A percentile compares a stretch with the other conserved stretches of the same genome.
These are phyloP conservation scores for Mylabris phalerata DNA, from an alignment of 1,140 invertebrate genomes.

Conservation along the genomic window DNA sequence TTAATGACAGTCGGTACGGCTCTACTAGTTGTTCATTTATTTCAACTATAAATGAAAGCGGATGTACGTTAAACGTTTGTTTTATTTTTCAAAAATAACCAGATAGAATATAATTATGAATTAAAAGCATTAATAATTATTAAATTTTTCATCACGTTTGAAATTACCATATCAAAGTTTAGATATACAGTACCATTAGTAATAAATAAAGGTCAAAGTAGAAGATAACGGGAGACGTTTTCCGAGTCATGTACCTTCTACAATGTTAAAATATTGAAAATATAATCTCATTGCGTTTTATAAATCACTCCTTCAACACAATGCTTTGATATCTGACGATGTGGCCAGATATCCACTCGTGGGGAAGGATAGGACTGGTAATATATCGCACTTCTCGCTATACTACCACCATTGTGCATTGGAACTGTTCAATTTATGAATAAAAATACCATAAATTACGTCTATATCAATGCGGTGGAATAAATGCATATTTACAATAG, in stretches of 20 bases:
- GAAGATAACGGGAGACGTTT: slow-evolving; percentile 21
- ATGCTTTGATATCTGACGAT: slow-evolving; percentile 29
- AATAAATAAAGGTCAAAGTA: too few species aligned
- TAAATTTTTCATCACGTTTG: too few species aligned
- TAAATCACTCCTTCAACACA: slow-evolving; percentile 32
- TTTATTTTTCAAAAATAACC: too few species aligned
- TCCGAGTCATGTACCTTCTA: slow-evolving; percentile 21
- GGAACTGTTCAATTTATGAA: slow-evolving; percentile 34
- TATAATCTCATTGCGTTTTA: slow-evolving; percentile 31
- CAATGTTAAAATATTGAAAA: slow-evolving; percentile 27
- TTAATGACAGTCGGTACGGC: slow-evolving; percentile 10
- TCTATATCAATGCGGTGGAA: slow-evolving; percentile 31
- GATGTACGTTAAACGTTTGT: too few species aligned
- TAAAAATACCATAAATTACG: slow-evolving; percentile 36
- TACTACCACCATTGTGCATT: slow-evolving; percentile 26
- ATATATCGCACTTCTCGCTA: slow-evolving; percentile 26
- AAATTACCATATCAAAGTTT: too few species aligned
- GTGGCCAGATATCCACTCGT: slow-evolving; percentile 28
- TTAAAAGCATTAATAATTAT: too few species aligned
- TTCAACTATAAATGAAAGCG: too few species aligned
- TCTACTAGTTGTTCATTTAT: background rate
- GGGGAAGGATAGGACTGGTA: slow-evolving; percentile 30
- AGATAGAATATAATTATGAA: too few species aligned
- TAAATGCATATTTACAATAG: slow-evolving; percentile 33
- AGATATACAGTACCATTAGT: too few species aligned